These are phyloP conservation scores for Papilio helenus DNA, from an alignment of 1,140 invertebrate species.

Conservation along the genomic window DNA sequence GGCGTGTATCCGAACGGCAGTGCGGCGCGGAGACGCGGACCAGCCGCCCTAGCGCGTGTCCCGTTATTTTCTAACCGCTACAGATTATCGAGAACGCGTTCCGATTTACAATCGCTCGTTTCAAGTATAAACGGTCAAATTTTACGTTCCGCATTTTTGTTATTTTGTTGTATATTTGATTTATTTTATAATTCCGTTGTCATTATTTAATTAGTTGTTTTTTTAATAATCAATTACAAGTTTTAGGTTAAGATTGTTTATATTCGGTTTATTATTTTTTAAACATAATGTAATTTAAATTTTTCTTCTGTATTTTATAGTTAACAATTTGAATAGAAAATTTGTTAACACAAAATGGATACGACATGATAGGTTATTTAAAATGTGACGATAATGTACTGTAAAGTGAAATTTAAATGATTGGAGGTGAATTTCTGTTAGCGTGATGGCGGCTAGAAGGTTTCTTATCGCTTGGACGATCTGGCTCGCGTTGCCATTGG, in stretches of 20 bases:
- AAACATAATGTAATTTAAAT: not conserved
- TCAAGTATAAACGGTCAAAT: constrained; percentile 20
- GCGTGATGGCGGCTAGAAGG: constrained; percentile 65
- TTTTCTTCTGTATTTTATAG: not conserved
- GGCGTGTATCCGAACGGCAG: constrained; percentile 66
- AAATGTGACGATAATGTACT: constrained; percentile 63
- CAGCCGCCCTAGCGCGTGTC: constrained; percentile 54
- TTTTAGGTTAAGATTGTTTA: not conserved
- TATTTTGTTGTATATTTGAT: not conserved
- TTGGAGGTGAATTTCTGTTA: constrained; percentile 62
- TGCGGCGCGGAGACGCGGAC: constrained; percentile 69
- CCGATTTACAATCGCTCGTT: constrained; percentile 34
- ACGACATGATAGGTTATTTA: constrained; percentile 54
- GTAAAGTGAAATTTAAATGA: constrained; percentile 72
- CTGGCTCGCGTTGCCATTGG: constrained; percentile 76
- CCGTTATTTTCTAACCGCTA: constrained; percentile 50
- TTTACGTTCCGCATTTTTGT: constrained; percentile 10
- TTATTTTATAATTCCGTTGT: not conserved
- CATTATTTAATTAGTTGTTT: not conserved
- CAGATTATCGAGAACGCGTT: constrained; percentile 52
- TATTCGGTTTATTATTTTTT: not conserved
- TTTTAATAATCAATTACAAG: not conserved
- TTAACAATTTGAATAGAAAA: not conserved
- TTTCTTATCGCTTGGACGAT: constrained; percentile 72
- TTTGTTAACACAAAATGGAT: constrained; percentile 55